Percentiles rank a stretch among this genome's conserved stretches.
phyloP scores from a whole-genome alignment of 2,113 vertebrate genomes.

The Phrynosoma platyrhinos region DNA sequence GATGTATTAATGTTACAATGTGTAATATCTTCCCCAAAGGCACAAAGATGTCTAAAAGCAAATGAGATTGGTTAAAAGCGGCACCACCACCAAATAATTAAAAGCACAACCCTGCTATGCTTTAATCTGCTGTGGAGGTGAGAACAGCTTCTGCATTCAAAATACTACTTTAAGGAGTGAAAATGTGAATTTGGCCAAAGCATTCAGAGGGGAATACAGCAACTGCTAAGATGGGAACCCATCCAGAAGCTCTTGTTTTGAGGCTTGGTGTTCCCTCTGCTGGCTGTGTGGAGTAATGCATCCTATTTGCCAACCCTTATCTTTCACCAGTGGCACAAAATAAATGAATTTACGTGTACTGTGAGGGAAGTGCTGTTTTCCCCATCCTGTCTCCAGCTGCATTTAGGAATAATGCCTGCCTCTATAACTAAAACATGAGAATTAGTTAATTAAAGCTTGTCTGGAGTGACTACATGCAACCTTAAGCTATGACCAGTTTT shows the following conservation, averaged over 20 bases:
- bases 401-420: neutral
- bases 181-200: neutral
- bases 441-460: constrained; percentile 21
- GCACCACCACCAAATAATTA: constrained; percentile 16
- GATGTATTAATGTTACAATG: constrained; percentile 1
- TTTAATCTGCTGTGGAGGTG: neutral
- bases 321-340: neutral
- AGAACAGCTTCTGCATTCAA: neutral
- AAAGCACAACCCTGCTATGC: constrained; percentile 6
- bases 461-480: neutral
- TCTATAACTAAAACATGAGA: neutral
- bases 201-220: neutral
- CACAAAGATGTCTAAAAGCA: neutral
- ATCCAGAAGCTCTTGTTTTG: neutral
- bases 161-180: neutral
- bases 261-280: fast-evolving
- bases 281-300: neutral
- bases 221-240: neutral
- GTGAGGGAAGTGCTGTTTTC: neutral
- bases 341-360: neutral
- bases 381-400: neutral
- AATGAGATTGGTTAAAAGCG: neutral
- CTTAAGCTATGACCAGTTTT: no score
- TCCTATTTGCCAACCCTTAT: neutral
- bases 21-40: neutral